phyloP scores from a whole-genome alignment of 2,888 invertebrate species.

The Liopterus haemorrhoidalis region DNA sequence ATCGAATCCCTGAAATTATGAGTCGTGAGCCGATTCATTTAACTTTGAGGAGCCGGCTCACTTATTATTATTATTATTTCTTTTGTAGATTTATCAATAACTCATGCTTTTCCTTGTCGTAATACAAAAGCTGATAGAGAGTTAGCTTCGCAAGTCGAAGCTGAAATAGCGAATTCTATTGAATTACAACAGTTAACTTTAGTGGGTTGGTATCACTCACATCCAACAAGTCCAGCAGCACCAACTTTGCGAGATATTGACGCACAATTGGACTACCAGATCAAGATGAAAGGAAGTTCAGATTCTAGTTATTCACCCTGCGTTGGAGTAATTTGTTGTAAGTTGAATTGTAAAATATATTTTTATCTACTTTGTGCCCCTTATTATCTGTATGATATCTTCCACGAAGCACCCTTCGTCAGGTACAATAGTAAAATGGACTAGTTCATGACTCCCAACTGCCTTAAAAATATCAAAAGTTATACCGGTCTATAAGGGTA shows the following conservation, averaged over 20 bases:
- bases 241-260: constrained; percentile 86
- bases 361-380: no score
- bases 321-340: constrained; percentile 87
- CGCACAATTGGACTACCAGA: constrained; percentile 89
- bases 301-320: constrained; percentile 92
- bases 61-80: constrained; percentile 20
- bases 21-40: constrained; percentile 1
- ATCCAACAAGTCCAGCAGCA: constrained; percentile 80
- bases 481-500: no score
- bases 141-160: constrained; percentile 69
- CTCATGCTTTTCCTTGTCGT: constrained; percentile 83
- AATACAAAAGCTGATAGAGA: constrained; percentile 73
- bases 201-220: constrained; percentile 95
- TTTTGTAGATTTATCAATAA: constrained; percentile 72
- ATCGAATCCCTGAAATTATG: no score
- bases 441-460: no score
- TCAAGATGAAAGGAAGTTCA: constrained; percentile 85
- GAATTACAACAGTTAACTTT: constrained; percentile 74
- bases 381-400: no score
- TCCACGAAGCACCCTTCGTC: no score
- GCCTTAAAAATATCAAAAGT: no score
- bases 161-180: constrained; percentile 77
- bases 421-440: no score
- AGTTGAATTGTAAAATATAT: constrained; percentile 47
- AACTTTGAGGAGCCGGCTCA: neutral